These are phyloP conservation scores for Elephas maximus DNA, from an alignment of 2,113 vertebrate genomes.

Conservation along the genomic window DNA sequence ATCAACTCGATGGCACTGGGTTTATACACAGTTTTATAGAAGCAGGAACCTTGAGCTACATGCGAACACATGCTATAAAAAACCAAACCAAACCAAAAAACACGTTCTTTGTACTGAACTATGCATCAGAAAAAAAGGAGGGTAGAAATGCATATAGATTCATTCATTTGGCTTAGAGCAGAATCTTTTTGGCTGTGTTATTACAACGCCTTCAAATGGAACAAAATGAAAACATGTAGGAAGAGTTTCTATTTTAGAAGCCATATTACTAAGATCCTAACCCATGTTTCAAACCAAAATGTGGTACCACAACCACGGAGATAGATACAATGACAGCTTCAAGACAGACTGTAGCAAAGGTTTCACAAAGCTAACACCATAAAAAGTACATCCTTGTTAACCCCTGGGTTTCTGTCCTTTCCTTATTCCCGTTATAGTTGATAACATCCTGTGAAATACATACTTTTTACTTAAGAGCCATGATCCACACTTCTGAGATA, in stretches of 20 bases:
- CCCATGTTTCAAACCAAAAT: not conserved
- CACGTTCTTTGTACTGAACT: not conserved
- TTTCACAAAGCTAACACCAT: not conserved
- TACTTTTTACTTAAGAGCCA: not conserved
- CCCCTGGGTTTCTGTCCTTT: not conserved
- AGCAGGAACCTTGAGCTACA: not conserved
- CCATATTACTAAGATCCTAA: not conserved
- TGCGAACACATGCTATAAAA: not conserved
- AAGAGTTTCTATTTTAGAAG: slow-evolving; percentile 9
- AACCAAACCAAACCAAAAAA: not conserved
- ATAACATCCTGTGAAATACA: not conserved
- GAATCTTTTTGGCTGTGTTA: not conserved
- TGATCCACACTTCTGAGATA: not conserved
- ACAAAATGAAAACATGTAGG: not conserved
- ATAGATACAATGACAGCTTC: not conserved
- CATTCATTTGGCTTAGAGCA: not conserved
- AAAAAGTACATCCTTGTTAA: too few species aligned
- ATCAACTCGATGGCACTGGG: too few species aligned
- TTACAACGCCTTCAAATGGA: not conserved
- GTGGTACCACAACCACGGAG: not conserved
- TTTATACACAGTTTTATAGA: not conserved
- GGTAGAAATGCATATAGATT: not conserved
- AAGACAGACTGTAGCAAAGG: not conserved
- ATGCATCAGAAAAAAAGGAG: not conserved
- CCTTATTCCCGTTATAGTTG: not conserved